phyloP scores from a whole-genome alignment of 92 coral and sea anemone genomes.

The Heliopora coerulea region DNA sequence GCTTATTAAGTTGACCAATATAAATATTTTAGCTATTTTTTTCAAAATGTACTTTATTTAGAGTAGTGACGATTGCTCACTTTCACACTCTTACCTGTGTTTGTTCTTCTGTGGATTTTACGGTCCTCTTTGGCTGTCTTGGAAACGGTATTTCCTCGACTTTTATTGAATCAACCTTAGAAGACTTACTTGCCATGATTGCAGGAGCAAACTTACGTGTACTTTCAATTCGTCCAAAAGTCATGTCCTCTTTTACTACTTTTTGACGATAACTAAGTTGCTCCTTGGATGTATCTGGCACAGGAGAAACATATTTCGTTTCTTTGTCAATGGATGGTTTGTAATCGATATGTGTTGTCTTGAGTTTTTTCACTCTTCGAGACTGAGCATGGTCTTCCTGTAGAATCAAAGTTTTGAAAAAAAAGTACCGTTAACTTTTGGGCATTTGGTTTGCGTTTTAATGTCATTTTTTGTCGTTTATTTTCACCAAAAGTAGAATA shows the following conservation, averaged over 20 bases:
- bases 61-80: no score
- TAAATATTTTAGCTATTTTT: no score
- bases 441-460: background rate
- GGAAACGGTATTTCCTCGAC: slow-evolving; percentile 36
- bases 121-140: background rate
- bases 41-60: no score
- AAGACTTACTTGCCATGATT: background rate
- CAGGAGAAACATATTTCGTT: background rate
- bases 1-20: no score
- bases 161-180: slow-evolving; percentile 8
- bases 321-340: slow-evolving; percentile 21
- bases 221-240: slow-evolving; percentile 27
- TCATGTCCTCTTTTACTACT: background rate
- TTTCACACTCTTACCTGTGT: slow-evolving; percentile 27
- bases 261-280: slow-evolving; percentile 1
- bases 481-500: no score
- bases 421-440: background rate
- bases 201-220: slow-evolving; percentile 20
- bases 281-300: background rate
- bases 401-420: background rate
- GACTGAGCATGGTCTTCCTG: slow-evolving; percentile 34
- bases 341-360: slow-evolving; percentile 31
- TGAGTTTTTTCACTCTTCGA: slow-evolving; percentile 22
- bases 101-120: background rate
- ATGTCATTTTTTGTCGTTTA: background rate